Conservation (phyloP, 2,888 invertebrate genomes). For the Eilema depressum region DNA sequence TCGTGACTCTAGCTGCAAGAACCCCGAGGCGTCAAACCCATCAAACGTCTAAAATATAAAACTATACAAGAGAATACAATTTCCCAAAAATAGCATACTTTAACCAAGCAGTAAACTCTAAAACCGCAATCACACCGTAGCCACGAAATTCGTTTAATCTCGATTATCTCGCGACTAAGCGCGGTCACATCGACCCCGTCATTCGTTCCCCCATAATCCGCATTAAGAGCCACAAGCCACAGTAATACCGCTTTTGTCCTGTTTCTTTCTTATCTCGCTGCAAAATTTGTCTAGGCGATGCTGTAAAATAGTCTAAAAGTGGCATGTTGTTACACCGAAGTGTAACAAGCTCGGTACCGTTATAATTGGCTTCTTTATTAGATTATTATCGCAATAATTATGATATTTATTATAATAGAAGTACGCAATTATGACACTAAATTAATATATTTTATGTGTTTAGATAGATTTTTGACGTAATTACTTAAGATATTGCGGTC, state of each 20-base stretch:
- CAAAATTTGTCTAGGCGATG: conserved; percentile 85
- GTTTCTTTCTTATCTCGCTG: conserved; percentile 84
- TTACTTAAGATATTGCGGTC: background rate
- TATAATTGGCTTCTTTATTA: background rate
- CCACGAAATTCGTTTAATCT: conserved; percentile 77
- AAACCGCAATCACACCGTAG: conserved; percentile 53
- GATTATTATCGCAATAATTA: background rate
- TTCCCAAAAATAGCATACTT: conserved; percentile 6
- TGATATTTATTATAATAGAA: background rate
- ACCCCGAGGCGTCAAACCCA: background rate
- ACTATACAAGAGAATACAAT: background rate
- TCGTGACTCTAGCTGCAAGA: background rate
- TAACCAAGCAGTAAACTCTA: conserved; percentile 33
- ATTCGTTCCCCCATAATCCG: conserved; percentile 76
- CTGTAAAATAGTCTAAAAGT: conserved; percentile 76
- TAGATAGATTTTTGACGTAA: background rate
- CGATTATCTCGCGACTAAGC: conserved; percentile 77
- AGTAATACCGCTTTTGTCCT: conserved; percentile 78
- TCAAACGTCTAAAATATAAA: background rate
- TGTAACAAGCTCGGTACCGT: conserved; percentile 20
- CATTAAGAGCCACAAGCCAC: conserved; percentile 74
- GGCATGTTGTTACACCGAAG: conserved; percentile 60
- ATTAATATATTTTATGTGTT: background rate
- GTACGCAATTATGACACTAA: background rate
- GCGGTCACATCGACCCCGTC: conserved; percentile 65